These are phyloP conservation scores for Nasonia giraulti DNA, from an alignment of 1,140 invertebrate genomes.

Conservation along the genomic window DNA sequence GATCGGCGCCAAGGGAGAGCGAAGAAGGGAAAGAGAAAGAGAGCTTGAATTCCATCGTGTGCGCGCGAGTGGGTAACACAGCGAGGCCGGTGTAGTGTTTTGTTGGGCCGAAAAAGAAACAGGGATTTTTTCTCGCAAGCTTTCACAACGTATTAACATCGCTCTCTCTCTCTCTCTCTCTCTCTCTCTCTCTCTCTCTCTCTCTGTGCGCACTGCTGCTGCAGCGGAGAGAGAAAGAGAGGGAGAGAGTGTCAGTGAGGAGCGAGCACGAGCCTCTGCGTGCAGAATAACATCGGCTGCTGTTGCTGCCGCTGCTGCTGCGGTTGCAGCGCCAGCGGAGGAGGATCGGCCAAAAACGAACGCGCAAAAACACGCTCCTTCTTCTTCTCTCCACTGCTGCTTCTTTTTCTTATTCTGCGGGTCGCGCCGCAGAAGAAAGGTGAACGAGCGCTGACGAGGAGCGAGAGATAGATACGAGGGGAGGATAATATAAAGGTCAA, in stretches of 20 bases:
- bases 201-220: background rate
- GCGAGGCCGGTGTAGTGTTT: constrained; percentile 38
- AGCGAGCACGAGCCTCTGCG: constrained; percentile 52
- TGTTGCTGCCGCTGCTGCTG: constrained; percentile 51
- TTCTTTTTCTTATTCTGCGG: constrained; percentile 45
- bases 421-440: constrained; percentile 18
- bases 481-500: constrained; percentile 49
- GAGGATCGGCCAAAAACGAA: constrained; percentile 45
- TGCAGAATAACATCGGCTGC: constrained; percentile 60
- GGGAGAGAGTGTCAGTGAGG: constrained; percentile 50
- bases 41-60: constrained; percentile 43
- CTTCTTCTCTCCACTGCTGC: constrained; percentile 45
- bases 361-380: constrained; percentile 44
- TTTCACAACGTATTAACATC: constrained; percentile 52
- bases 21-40: constrained; percentile 5
- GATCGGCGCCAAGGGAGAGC: constrained; percentile 39
- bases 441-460: background rate
- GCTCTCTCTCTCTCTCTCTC: too few relatives aligned
- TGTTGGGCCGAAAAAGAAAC: constrained; percentile 45
- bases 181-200: too few relatives aligned
- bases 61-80: background rate
- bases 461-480: constrained; percentile 19
- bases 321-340: constrained; percentile 56
- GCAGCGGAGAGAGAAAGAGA: background rate
- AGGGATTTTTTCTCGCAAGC: constrained; percentile 50